Conservation (phyloP, 2,888 invertebrate species). For the Amorpha juglandis region DNA sequence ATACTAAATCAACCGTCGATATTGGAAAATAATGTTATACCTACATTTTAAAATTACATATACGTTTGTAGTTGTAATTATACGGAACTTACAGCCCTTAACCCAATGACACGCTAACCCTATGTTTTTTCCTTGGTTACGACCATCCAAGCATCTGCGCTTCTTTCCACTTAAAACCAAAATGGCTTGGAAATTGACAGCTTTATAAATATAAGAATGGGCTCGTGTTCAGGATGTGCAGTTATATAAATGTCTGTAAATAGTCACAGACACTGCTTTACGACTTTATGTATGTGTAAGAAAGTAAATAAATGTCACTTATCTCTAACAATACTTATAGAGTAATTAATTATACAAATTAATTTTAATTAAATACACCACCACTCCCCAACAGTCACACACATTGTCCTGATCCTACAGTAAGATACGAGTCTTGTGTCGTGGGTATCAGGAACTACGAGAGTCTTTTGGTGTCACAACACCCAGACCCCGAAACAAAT, state of each 20-base stretch:
- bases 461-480: too few relatives aligned
- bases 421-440: too few relatives aligned
- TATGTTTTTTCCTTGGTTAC: conserved; percentile 63
- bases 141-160: conserved; percentile 67
- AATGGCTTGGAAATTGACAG: conserved; percentile 73
- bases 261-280: conserved; percentile 38
- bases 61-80: background rate
- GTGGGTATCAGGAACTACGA: too few relatives aligned
- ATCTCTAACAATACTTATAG: background rate
- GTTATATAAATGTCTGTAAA: conserved; percentile 58
- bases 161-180: conserved; percentile 64
- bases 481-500: too few relatives aligned
- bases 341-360: too few relatives aligned
- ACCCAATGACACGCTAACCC: conserved; percentile 32
- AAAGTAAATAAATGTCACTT: background rate
- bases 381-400: too few relatives aligned
- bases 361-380: too few relatives aligned
- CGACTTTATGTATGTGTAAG: background rate
- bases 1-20: too few relatives aligned
- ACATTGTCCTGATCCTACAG: too few relatives aligned
- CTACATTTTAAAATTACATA: background rate
- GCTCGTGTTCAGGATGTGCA: conserved; percentile 44
- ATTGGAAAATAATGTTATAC: background rate
- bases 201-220: conserved; percentile 71
- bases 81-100: conserved; percentile 29